phyloP scores from a whole-genome alignment of 2,888 invertebrate species.

The Periphyllus acericola region DNA sequence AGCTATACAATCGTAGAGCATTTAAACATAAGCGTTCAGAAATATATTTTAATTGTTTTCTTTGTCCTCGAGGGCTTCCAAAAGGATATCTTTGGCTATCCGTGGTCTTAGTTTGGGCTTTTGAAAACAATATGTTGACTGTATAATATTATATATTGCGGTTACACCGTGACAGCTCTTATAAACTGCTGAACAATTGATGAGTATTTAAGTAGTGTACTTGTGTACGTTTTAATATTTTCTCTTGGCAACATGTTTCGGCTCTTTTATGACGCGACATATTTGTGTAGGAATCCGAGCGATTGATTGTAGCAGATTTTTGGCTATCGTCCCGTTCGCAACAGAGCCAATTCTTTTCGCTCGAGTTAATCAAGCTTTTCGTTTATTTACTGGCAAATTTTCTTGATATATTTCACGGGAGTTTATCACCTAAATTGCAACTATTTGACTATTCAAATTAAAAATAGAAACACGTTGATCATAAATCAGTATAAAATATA shows the following conservation, averaged over 20 bases:
- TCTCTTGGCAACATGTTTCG: constrained; percentile 18
- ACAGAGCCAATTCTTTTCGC: constrained; percentile 29
- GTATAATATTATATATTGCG: too few relatives aligned
- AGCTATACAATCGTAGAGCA: too few relatives aligned
- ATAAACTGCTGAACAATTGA: background rate
- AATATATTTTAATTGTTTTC: too few relatives aligned
- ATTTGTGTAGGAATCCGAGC: constrained; percentile 9
- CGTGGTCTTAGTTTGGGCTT: too few relatives aligned
- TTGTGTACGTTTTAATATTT: constrained; percentile 19
- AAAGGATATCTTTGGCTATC: too few relatives aligned
- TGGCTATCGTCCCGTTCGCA: constrained; percentile 2
- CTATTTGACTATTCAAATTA: background rate
- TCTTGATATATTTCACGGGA: background rate
- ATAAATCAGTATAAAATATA: too few relatives aligned
- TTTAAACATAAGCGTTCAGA: too few relatives aligned
- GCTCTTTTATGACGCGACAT: background rate
- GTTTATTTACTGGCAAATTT: background rate
- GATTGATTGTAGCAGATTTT: constrained; percentile 13
- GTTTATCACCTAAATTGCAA: background rate
- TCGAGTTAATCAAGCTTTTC: constrained; percentile 16
- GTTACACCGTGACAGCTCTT: background rate
- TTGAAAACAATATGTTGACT: too few relatives aligned
- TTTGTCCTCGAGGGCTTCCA: too few relatives aligned
- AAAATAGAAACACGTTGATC: too few relatives aligned
- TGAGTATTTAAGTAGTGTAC: background rate